These are phyloP conservation scores for Diaprepes abbreviatus DNA, from an alignment of 2,888 invertebrate species.

Conservation along the genomic window DNA sequence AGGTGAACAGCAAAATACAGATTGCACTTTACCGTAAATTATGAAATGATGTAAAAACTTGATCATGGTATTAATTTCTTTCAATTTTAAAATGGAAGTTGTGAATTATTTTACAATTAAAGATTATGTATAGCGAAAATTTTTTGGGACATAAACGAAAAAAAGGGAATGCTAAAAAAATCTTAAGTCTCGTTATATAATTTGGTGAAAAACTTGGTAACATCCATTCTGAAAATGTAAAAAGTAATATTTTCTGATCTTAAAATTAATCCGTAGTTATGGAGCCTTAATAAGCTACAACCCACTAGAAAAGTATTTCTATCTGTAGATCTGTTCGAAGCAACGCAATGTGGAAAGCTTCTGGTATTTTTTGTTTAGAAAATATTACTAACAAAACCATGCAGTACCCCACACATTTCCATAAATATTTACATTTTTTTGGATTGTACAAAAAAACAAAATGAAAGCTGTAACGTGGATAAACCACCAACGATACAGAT, in stretches of 20 bases:
- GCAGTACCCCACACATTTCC: neutral
- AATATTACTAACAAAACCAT: neutral
- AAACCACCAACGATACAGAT: conserved; percentile 12
- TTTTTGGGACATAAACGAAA: too few relatives aligned
- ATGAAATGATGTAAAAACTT: too few relatives aligned
- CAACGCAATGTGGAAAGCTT: too few relatives aligned
- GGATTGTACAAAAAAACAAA: neutral
- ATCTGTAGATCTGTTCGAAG: neutral
- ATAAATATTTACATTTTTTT: neutral
- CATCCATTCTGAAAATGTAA: neutral
- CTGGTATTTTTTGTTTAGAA: neutral
- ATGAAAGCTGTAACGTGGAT: conserved; percentile 5
- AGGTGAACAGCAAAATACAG: too few relatives aligned
- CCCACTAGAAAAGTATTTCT: neutral
- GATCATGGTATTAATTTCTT: too few relatives aligned
- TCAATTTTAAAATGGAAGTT: too few relatives aligned
- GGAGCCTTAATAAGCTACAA: neutral
- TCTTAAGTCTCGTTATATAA: too few relatives aligned
- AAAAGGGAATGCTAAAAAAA: too few relatives aligned
- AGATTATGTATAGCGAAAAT: too few relatives aligned
- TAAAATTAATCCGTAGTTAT: neutral
- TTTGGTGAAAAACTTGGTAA: conserved; percentile 11
- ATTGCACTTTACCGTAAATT: too few relatives aligned
- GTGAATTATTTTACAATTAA: too few relatives aligned
- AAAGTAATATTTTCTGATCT: neutral